Percentiles rank a stretch among this genome's conserved stretches.
These are phyloP conservation scores for Hyperoodon ampullatus DNA, from an alignment of 2,113 vertebrate genomes.

Conservation along the genomic window DNA sequence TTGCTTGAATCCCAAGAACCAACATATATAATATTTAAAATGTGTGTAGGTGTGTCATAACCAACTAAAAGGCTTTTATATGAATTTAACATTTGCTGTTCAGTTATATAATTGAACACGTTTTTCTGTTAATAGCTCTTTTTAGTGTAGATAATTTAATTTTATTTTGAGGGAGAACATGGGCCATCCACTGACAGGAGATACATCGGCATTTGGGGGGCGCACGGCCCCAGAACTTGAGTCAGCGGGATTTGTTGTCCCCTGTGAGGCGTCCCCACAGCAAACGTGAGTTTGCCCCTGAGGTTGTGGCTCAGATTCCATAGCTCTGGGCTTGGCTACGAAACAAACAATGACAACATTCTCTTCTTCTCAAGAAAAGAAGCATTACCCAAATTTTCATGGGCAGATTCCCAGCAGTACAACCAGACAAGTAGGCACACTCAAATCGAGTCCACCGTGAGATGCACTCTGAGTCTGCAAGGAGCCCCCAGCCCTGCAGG, in stretches of 20 bases:
- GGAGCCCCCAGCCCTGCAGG: background rate
- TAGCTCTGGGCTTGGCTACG: background rate
- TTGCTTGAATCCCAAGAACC: background rate
- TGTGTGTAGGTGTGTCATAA: background rate
- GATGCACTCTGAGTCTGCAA: background rate
- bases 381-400: background rate
- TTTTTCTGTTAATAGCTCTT: background rate
- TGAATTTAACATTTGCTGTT: background rate
- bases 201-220: background rate
- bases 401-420: background rate
- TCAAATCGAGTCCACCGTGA: background rate
- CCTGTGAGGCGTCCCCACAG: background rate
- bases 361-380: background rate
- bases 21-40: background rate
- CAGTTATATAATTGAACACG: background rate
- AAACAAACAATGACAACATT: background rate
- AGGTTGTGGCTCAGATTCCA: background rate
- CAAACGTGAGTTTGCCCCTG: no score
- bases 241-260: accelerated
- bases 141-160: background rate
- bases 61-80: background rate
- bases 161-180: background rate
- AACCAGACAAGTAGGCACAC: background rate
- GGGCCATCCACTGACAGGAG: background rate
- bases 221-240: background rate